Percentiles rank a stretch among this genome's conserved stretches.
Conservation (phyloP, 2,888 invertebrate genomes). For the Papilio elwesi region DNA sequence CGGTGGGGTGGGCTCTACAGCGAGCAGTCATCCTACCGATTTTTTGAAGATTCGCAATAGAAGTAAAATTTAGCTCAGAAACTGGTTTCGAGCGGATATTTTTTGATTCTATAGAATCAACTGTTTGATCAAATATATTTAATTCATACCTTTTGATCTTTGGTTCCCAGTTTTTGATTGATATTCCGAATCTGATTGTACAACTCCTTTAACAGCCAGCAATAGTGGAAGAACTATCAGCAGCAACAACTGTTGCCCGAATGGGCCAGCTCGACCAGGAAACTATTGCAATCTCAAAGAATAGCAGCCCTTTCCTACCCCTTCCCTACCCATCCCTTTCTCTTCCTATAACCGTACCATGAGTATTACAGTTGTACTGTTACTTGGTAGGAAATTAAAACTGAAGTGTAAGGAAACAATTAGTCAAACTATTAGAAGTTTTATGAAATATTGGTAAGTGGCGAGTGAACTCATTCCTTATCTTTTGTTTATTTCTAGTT, state of each 20-base stretch:
- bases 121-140: too few species aligned
- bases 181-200: too few species aligned
- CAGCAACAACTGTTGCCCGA: too few species aligned
- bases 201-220: too few species aligned
- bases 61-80: not conserved
- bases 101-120: too few species aligned
- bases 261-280: too few species aligned
- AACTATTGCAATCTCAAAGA: too few species aligned
- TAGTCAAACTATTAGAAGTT: constrained; percentile 5
- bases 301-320: too few species aligned
- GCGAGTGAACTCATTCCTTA: not conserved
- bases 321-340: too few species aligned
- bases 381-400: constrained; percentile 9
- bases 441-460: constrained; percentile 23
- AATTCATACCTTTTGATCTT: too few species aligned
- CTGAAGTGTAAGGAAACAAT: not conserved
- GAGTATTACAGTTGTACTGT: not conserved
- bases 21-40: constrained; percentile 8
- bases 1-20: constrained; percentile 11
- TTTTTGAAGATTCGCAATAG: not conserved
- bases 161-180: too few species aligned
- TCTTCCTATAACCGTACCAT: not conserved
- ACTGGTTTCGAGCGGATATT: not conserved
- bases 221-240: too few species aligned
- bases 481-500: not conserved